Evolutionary conservation across 2,797 vertebrate genomes (phyloP).

Genomic region (Emys orbicularis): DNA sequence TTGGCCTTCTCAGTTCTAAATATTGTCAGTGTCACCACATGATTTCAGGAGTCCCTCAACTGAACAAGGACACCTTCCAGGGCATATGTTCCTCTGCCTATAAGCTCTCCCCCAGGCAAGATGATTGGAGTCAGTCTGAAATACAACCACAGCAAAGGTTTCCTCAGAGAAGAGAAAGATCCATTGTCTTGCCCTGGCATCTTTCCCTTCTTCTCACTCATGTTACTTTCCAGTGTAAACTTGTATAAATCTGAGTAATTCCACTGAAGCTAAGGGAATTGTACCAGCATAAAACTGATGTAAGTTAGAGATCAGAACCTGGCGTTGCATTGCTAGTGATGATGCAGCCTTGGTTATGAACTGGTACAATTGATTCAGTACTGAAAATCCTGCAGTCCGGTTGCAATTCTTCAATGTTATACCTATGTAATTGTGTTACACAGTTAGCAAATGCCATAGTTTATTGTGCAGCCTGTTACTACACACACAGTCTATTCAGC

Average conservation of each 20-base stretch:
- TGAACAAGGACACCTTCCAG: slow-evolving; percentile 28
- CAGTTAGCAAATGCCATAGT: background rate
- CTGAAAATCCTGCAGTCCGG: background rate
- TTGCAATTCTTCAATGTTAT: slow-evolving; percentile 1
- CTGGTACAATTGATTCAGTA: background rate
- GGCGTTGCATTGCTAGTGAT: background rate
- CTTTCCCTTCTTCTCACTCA: background rate
- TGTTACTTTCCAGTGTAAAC: rapidly evolving
- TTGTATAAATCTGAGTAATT: background rate
- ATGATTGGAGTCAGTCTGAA: slow-evolving; percentile 25
- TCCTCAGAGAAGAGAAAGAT: background rate
- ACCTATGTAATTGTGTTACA: background rate
- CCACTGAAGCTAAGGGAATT: background rate
- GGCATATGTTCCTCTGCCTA: slow-evolving; percentile 9
- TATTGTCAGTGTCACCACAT: background rate
- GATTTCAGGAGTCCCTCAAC: background rate
- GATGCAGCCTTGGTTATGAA: background rate
- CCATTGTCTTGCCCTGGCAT: background rate
- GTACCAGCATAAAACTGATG: background rate
- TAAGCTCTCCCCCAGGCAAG: background rate
- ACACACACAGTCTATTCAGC: background rate
- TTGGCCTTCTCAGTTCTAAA: slow-evolving; percentile 12
- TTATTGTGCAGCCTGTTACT: background rate
- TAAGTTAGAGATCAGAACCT: background rate
- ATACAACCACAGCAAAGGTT: background rate